Evolutionary conservation across 2,888 invertebrate species (phyloP).

Genomic region (Minunthozetes semirufus): DNA sequence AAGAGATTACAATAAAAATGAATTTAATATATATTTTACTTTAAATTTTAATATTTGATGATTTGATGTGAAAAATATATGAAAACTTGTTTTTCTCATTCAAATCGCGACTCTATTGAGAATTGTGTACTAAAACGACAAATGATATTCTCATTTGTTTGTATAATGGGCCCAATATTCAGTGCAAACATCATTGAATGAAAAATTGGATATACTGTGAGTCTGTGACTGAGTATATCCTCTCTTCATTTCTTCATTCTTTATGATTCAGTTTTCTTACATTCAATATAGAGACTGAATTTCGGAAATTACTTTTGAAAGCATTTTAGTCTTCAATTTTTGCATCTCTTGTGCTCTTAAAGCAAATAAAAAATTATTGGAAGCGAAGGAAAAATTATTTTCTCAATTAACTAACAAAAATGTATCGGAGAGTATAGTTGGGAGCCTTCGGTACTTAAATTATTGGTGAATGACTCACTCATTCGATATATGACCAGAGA

Average conservation of each 20-base stretch:
- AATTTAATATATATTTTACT: not conserved
- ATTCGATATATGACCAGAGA: not conserved
- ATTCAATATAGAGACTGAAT: not conserved
- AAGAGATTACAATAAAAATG: not conserved
- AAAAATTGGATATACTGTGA: not conserved
- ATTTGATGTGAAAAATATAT: not conserved
- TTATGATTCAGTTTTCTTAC: not conserved
- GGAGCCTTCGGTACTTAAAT: not conserved
- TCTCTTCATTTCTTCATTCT: not conserved
- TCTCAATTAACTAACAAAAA: constrained; percentile 4
- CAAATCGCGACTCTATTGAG: not conserved
- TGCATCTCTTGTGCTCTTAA: not conserved
- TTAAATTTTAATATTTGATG: not conserved
- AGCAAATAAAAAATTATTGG: not conserved
- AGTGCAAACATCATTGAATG: not conserved
- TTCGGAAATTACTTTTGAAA: not conserved
- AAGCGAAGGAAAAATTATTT: not conserved
- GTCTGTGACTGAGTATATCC: not conserved
- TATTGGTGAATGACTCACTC: not conserved
- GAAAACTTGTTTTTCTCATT: not conserved
- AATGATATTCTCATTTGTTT: constrained; percentile 10
- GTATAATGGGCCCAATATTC: not conserved
- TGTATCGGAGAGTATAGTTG: not conserved
- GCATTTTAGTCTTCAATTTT: not conserved
- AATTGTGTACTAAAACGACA: not conserved